Base-by-base conservation (phyloP, 2,888 invertebrate genomes). In the Nasonovia ribisnigri region DNA sequence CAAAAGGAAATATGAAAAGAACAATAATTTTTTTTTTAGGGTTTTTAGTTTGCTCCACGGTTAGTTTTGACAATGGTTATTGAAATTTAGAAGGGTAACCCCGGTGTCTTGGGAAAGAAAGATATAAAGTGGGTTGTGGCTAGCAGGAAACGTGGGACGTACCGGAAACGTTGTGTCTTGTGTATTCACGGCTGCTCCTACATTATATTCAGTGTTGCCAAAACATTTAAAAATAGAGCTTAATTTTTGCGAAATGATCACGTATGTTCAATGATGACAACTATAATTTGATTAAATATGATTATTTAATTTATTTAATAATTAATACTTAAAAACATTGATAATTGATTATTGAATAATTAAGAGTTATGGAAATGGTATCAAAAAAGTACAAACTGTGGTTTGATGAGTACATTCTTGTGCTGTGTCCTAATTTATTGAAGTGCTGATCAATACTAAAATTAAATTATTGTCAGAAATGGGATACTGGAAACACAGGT, bases 141-240 rank as follows among this genome's bases (percentile, higher is more conserved):
- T 57, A 46, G 43, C 90, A 90, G 93, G 93, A 93, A 87, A 90
- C 93, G 93, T 93, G 93, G 90, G 93, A 93, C 84, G 93, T 84
- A 93, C 93, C 90, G 93, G 93, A 93, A 93, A 93, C 90, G 93
- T 11, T 60, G 26, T 84, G 57, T 57, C 90, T 60, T 93, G 57
- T 60, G 90, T 92, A 77, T 90, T 93, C 84, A 86, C 43, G 84
- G 67, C 90, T 90, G 90, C 93, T 93, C 93, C 89, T 90, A 89
- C 36, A 26, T 48, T 42, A 57, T 43, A 60, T 88, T 84, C 93
- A 90, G 90, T 93, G 93, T 67, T 93, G 93, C 93, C 90, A 90
- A 93, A 93, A 51, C 86, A 86, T 90, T 90, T 90, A 90, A 51
- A 93, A 90, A 84, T 86, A 87, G 67, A 67, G 26, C 86, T 77